Evolutionary conservation across 2,113 vertebrate species (phyloP).

Genomic region (Ariopsis seemanni): DNA sequence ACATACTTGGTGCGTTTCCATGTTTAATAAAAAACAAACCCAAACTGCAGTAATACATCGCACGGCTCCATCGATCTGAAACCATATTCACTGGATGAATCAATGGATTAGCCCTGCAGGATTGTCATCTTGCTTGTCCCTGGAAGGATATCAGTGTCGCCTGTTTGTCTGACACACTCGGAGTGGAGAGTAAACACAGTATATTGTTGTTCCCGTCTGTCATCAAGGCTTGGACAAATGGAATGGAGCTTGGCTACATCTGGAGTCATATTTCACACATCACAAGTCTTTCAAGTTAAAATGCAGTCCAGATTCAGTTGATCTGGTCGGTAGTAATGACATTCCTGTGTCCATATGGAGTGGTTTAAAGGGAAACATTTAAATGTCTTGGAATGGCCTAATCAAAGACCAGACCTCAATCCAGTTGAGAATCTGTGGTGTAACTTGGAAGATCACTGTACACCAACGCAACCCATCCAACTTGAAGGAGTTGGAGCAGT

Average conservation of each 20-base stretch:
- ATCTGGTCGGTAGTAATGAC: neutral
- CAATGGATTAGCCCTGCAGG: neutral
- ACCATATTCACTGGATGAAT: neutral
- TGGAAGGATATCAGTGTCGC: slow-evolving; percentile 28
- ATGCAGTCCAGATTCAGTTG: neutral
- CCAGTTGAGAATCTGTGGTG: no score
- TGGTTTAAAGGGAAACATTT: no score
- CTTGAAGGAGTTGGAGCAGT: no score
- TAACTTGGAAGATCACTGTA: no score
- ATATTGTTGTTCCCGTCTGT: slow-evolving; percentile 53
- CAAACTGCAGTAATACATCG: neutral
- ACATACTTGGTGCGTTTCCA: neutral
- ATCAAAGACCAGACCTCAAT: no score
- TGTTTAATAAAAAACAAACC: neutral
- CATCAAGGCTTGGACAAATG: slow-evolving; percentile 26
- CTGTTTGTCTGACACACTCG: slow-evolving; percentile 47
- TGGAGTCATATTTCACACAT: slow-evolving; percentile 47
- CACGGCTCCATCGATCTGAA: neutral
- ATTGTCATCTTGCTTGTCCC: slow-evolving; percentile 18
- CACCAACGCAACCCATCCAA: no score
- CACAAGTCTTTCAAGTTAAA: slow-evolving; percentile 27
- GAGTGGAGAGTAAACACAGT: slow-evolving; percentile 46
- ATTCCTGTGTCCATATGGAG: neutral
- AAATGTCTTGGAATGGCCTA: no score
- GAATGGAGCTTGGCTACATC: slow-evolving; percentile 18